phyloP scores from a whole-genome alignment of 2,888 invertebrate genomes.

The Drosophila vallismaia region DNA sequence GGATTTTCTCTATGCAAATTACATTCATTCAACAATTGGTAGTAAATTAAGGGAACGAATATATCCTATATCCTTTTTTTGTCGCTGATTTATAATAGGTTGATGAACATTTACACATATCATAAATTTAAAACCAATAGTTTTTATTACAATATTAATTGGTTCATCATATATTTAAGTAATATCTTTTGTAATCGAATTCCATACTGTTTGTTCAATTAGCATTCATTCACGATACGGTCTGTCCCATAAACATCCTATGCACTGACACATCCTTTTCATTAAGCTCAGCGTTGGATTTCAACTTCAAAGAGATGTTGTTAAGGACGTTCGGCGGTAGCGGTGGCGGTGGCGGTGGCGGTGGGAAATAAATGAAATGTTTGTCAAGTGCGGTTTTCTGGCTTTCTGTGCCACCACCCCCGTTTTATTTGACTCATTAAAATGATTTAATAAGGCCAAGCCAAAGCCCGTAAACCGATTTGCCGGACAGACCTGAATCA shows the following conservation, averaged over 20 bases:
- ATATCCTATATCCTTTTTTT: constrained; percentile 5
- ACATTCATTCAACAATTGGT: constrained; percentile 36
- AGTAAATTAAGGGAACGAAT: constrained; percentile 25
- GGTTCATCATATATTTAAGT: background rate
- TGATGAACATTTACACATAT: background rate
- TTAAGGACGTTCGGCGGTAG: constrained; percentile 20
- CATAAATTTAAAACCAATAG: background rate
- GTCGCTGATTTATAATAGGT: constrained; percentile 20
- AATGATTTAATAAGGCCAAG: constrained; percentile 68
- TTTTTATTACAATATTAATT: constrained; percentile 4
- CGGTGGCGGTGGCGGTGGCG: too few species aligned
- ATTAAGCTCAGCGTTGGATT: constrained; percentile 28
- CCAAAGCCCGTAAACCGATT: constrained; percentile 37
- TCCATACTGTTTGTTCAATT: background rate
- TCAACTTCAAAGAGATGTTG: constrained; percentile 38
- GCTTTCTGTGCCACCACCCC: constrained; percentile 20
- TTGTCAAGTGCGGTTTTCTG: constrained; percentile 49
- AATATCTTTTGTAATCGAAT: background rate
- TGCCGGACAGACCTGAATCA: background rate
- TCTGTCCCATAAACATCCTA: constrained; percentile 32
- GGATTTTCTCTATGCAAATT: constrained; percentile 22
- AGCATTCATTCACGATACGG: constrained; percentile 5
- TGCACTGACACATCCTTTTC: constrained; percentile 27
- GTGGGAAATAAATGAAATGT: constrained; percentile 57
- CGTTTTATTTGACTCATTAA: constrained; percentile 70